These are phyloP conservation scores for Neodontobutis hainanensis DNA, from an alignment of 2,113 vertebrate species.

Conservation along the genomic window DNA sequence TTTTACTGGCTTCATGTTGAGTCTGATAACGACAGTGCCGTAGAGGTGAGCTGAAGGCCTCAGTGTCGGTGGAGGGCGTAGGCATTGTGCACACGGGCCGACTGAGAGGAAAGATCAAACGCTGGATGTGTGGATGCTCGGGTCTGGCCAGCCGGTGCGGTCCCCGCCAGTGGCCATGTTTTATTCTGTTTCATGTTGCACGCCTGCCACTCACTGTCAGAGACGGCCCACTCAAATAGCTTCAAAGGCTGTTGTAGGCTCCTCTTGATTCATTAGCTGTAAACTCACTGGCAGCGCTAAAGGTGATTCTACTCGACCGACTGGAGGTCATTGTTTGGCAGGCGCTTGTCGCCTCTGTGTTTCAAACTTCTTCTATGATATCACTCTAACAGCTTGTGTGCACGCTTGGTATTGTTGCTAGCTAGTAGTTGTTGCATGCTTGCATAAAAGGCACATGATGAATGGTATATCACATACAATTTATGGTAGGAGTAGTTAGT, in stretches of 20 bases:
- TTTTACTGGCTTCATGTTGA: neutral
- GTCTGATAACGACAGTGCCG: neutral
- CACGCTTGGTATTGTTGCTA: too few relatives aligned
- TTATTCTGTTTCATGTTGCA: constrained; percentile 82
- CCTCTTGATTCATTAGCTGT: constrained; percentile 60
- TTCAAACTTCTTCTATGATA: constrained; percentile 8
- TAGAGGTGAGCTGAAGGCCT: constrained; percentile 53
- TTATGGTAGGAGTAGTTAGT: too few relatives aligned
- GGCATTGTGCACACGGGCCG: constrained; percentile 39
- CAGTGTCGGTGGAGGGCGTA: constrained; percentile 47
- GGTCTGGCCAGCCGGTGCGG: constrained; percentile 62
- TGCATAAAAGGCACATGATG: too few relatives aligned
- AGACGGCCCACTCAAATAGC: constrained; percentile 61
- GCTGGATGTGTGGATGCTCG: constrained; percentile 17
- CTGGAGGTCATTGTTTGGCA: constrained; percentile 41
- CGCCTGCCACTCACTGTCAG: constrained; percentile 79
- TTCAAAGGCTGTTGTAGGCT: constrained; percentile 71
- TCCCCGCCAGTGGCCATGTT: constrained; percentile 75
- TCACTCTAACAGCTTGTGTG: too few relatives aligned
- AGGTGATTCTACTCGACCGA: constrained; percentile 1
- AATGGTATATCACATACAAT: too few relatives aligned
- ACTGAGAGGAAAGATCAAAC: constrained; percentile 59
- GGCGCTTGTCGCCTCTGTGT: constrained; percentile 3
- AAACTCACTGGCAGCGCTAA: constrained; percentile 26
- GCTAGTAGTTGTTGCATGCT: too few relatives aligned